These are phyloP conservation scores for Papilio polyxenes DNA, from an alignment of 1,140 invertebrate genomes.

Conservation along the genomic window DNA sequence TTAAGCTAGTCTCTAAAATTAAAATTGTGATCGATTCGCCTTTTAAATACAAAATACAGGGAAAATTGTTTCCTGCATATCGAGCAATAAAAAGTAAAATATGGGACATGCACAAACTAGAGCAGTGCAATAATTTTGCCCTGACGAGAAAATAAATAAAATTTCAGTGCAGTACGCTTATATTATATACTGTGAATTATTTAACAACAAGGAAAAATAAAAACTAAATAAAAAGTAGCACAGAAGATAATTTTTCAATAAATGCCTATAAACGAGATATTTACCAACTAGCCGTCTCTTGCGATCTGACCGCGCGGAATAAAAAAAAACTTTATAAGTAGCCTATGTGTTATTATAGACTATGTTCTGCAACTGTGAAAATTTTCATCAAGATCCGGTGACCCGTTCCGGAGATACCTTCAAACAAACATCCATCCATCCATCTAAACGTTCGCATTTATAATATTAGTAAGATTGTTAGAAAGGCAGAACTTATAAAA, in stretches of 20 bases:
- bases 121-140: slow-evolving; percentile 25
- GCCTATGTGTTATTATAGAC: too few relatives aligned
- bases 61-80: slow-evolving; percentile 21
- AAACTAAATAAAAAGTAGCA: not conserved
- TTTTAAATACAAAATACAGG: slow-evolving; percentile 2
- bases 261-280: not conserved
- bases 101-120: slow-evolving; percentile 25
- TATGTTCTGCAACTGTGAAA: too few relatives aligned
- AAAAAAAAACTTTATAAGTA: not conserved
- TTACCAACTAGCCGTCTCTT: not conserved
- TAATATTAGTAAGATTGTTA: too few relatives aligned
- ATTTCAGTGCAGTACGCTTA: slow-evolving; percentile 12
- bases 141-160: slow-evolving; percentile 27
- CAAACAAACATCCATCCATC: too few relatives aligned
- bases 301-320: too few relatives aligned
- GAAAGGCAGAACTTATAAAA: too few relatives aligned
- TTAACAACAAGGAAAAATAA: not conserved
- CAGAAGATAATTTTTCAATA: not conserved
- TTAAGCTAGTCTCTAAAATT: not conserved
- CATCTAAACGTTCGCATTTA: too few relatives aligned
- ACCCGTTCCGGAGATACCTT: too few relatives aligned
- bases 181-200: slow-evolving; percentile 12
- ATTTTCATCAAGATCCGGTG: too few relatives aligned
- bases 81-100: slow-evolving; percentile 26
- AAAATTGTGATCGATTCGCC: not conserved